Base-by-base conservation (phyloP, 2,888 invertebrate genomes). In the Drosophila demipolita region DNA sequence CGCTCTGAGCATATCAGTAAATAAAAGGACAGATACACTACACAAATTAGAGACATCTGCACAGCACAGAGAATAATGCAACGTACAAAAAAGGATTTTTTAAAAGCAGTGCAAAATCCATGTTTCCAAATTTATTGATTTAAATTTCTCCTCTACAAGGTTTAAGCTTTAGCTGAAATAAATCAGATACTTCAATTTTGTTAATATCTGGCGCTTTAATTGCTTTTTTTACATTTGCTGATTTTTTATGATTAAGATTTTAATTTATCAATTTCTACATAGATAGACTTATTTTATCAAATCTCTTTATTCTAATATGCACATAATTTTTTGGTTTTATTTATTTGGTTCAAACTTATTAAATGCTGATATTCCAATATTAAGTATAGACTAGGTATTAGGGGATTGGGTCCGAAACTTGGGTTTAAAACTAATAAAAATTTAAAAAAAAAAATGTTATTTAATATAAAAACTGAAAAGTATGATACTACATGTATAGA, bases 1-100 rank as follows among this genome's bases (percentile, higher is more conserved):
- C 32, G 69, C 40, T 53, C 57, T 48, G 68, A 64, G 63, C 52
- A 45, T 38, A 38, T 48, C 45, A 45, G 57, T 66, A 78, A 73
- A 69, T 62, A 60, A 62, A 52, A 49, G 35, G 17, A 9, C 5
- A 49, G 1, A 54, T 72, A 73, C 68, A 42, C 77, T 68, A 20
- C 11, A 26, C 20, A 17, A 32, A 53, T 15, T 29, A 8, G 3
- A 32, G 68, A 45, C 58, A 57, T 50, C 17, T 49, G 35, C 33
- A 40, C 38, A 64, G 17, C 12, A 42, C 35, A 29, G 8, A 9
- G 35, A 29, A 7, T 8, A 33, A 32, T 40, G 35, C 7, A 12
- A 49, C 17, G 1, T 26, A 20, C 4, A 32, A n/a, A 26, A 15
- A 4, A 23, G 1, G 4, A 23, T 15, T 4, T 15, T 3, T 15